Evolutionary conservation across 2,797 vertebrate genomes (phyloP).

Genomic region (Pseudochirops corinnae): DNA sequence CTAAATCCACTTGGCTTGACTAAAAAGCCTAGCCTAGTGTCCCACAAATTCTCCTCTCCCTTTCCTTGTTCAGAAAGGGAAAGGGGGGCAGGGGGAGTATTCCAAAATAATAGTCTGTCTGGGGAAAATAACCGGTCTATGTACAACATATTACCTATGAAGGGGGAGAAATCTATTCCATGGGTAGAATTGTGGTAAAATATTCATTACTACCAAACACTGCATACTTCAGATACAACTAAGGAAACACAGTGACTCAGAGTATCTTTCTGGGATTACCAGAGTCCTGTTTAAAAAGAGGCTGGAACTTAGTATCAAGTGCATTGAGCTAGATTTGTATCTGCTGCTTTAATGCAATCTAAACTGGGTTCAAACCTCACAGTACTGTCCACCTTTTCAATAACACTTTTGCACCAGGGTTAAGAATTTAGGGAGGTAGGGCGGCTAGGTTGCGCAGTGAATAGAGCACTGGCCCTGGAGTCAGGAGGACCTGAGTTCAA

Average conservation of each 20-base stretch:
- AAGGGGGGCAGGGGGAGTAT: background rate
- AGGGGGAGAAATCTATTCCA: background rate
- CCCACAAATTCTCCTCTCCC: background rate
- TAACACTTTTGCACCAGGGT: accelerated
- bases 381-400: background rate
- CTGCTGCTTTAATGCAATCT: background rate
- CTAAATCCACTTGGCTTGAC: background rate
- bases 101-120: background rate
- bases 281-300: background rate
- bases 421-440: background rate
- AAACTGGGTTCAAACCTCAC: background rate
- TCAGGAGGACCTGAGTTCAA: too few species aligned
- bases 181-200: too few species aligned
- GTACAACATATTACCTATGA: accelerated
- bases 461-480: too few species aligned
- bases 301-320: background rate
- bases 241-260: background rate
- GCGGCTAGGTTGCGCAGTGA: too few species aligned
- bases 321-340: background rate
- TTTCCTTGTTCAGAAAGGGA: constrained; percentile 17
- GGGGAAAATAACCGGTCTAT: background rate
- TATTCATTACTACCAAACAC: background rate
- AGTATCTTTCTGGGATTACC: background rate
- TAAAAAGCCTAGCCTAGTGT: background rate
- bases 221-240: background rate